phyloP scores from a whole-genome alignment of 2,888 invertebrate genomes.

The Leptopterna dolabrata region DNA sequence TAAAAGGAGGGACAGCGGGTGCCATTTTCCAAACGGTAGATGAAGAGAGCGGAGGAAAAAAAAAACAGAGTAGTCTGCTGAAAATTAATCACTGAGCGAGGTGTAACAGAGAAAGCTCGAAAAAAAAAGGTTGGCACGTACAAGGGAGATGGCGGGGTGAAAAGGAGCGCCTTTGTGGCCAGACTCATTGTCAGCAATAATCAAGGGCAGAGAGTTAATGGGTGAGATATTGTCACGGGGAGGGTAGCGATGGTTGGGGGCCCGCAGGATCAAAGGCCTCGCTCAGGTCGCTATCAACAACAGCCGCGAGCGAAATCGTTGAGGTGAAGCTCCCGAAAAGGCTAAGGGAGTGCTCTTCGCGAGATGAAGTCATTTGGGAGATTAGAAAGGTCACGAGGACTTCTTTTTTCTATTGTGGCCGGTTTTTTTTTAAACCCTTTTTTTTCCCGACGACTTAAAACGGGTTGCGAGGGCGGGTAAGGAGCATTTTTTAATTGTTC shows the following conservation, averaged over 20 bases:
- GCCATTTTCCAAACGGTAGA: constrained; percentile 52
- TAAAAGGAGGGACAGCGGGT: not conserved
- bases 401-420: not conserved
- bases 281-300: constrained; percentile 49
- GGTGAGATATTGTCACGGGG: constrained; percentile 54
- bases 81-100: constrained; percentile 54
- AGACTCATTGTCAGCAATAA: constrained; percentile 54
- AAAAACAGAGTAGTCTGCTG: constrained; percentile 37
- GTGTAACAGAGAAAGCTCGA: constrained; percentile 45
- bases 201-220: constrained; percentile 56
- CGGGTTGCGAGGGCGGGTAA: not conserved
- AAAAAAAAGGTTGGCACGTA: constrained; percentile 22
- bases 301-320: constrained; percentile 49
- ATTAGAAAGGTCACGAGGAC: constrained; percentile 53
- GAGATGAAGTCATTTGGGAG: constrained; percentile 56
- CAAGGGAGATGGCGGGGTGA: constrained; percentile 53
- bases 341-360: constrained; percentile 41
- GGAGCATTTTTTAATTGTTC: constrained; percentile 51
- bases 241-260: not conserved
- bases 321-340: constrained; percentile 46
- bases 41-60: not conserved
- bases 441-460: constrained; percentile 44
- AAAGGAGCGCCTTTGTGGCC: constrained; percentile 52
- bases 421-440: not conserved
- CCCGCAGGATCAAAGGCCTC: constrained; percentile 49